Conservation (phyloP, 2,888 invertebrate genomes). For the Andrena flavipes region DNA sequence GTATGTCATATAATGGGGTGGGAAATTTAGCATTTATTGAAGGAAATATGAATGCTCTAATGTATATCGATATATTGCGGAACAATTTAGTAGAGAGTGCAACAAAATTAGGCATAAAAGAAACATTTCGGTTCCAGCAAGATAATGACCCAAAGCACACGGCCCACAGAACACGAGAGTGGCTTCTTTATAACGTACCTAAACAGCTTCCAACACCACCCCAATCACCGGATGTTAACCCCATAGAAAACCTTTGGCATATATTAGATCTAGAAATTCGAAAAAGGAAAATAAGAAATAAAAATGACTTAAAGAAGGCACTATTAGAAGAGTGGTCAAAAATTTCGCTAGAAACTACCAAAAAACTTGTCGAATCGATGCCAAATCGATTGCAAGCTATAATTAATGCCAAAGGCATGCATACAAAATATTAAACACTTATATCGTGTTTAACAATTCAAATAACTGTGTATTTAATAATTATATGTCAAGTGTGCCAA, state of each 20-base stretch:
- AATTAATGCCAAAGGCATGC: conserved; percentile 13
- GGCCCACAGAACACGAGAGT: neutral
- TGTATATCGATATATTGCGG: neutral
- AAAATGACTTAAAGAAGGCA: conserved; percentile 8
- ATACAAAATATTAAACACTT: conserved; percentile 21
- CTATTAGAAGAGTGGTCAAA: neutral
- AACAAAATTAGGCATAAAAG: neutral
- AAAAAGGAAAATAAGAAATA: conserved; percentile 11
- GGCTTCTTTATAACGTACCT: conserved; percentile 11
- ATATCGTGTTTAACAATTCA: neutral
- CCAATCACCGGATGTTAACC: conserved; percentile 8
- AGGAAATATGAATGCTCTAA: neutral
- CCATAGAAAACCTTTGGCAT: conserved; percentile 16
- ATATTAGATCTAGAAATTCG: conserved; percentile 3
- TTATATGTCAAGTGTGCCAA: neutral
- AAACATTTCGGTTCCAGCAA: neutral
- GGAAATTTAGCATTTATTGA: neutral
- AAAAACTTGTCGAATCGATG: conserved; percentile 14
- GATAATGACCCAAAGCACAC: neutral
- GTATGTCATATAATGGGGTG: neutral
- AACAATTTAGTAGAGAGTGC: neutral
- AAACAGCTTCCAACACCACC: conserved; percentile 13
- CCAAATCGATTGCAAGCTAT: conserved; percentile 7
- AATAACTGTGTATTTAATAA: neutral
- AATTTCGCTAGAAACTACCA: neutral